Conservation (phyloP, 2,113 vertebrate species). For the Loxodonta africana region DNA sequence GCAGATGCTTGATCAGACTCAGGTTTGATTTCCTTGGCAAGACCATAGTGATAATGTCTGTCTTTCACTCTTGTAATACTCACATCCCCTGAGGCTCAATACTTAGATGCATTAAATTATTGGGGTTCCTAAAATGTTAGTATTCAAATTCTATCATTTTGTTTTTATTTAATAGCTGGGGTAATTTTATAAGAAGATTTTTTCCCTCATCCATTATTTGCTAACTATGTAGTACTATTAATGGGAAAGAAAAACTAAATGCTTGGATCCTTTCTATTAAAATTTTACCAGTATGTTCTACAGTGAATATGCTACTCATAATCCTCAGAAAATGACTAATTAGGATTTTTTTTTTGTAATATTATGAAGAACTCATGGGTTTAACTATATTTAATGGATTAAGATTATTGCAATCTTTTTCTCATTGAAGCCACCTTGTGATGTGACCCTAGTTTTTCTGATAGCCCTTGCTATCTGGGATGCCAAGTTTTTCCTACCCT, state of each 20-base stretch:
- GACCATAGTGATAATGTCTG: not conserved
- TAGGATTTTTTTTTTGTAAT: not conserved
- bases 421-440: not conserved
- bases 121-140: not conserved
- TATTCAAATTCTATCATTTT: not conserved
- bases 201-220: not conserved
- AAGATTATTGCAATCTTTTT: not conserved
- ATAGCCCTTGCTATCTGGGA: not conserved
- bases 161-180: not conserved
- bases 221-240: not conserved
- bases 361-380: not conserved
- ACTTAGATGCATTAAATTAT: not conserved
- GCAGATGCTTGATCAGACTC: not conserved
- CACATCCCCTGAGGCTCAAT: not conserved
- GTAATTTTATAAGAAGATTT: not conserved
- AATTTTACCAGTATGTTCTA: not conserved
- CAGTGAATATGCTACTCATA: not conserved
- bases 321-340: not conserved
- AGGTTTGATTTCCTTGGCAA: not conserved
- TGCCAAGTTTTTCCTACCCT: not conserved
- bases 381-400: not conserved
- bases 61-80: not conserved
- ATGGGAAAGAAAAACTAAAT: not conserved
- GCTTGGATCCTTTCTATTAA: not conserved
- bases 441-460: not conserved